phyloP scores from a whole-genome alignment of 2,113 vertebrate genomes.

The Elaphurus davidianus region DNA sequence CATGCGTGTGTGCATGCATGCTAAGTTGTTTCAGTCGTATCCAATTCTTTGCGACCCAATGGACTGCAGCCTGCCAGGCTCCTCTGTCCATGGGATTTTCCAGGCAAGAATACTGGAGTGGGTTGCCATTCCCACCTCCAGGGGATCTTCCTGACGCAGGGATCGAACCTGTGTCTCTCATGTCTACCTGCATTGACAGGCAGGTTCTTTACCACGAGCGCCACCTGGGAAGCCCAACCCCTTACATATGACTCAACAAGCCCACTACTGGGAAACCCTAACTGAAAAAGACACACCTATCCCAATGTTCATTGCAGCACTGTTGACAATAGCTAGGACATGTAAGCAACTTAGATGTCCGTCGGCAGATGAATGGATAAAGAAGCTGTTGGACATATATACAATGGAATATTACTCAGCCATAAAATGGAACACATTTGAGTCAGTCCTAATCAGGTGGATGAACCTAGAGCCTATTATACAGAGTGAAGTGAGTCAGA shows the following conservation, averaged over 20 bases:
- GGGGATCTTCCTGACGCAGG: background rate
- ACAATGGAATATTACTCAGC: background rate
- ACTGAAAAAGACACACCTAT: background rate
- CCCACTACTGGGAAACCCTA: background rate
- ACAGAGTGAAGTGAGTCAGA: background rate
- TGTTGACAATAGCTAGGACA: background rate
- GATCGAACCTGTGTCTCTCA: background rate
- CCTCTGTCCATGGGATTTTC: background rate
- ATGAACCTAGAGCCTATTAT: background rate
- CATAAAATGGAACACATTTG: background rate
- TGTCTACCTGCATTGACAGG: background rate
- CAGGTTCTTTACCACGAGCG: background rate
- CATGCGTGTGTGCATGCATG: background rate
- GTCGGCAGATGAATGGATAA: background rate
- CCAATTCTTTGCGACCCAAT: background rate
- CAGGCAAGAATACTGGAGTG: background rate
- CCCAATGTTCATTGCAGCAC: background rate
- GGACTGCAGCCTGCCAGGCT: background rate
- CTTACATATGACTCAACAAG: background rate
- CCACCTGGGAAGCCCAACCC: background rate
- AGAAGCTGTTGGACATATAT: background rate
- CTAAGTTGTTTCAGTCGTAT: background rate
- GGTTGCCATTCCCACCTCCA: background rate
- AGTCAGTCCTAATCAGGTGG: background rate
- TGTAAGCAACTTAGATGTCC: background rate